Conservation (phyloP, 2,113 vertebrate species). For the Sisor rabdophorus region DNA sequence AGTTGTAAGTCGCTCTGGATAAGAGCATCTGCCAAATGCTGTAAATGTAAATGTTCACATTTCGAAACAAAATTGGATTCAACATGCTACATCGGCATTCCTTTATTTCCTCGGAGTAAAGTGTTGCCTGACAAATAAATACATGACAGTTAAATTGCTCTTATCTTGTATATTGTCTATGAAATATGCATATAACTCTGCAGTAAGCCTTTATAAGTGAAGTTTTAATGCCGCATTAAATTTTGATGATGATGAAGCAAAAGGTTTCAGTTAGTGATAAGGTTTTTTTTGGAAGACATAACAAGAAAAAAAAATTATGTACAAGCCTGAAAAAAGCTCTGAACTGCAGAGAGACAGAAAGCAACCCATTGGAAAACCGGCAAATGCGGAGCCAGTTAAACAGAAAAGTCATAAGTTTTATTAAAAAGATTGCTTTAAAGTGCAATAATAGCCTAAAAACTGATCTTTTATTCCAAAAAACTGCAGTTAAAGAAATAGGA, state of each 20-base stretch:
- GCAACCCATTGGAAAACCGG: not conserved
- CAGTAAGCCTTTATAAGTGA: not conserved
- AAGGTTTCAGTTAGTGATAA: not conserved
- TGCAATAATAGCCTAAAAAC: no score
- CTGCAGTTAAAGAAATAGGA: not conserved
- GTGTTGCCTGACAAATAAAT: not conserved
- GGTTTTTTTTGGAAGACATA: not conserved
- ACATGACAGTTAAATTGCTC: not conserved
- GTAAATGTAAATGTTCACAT: not conserved
- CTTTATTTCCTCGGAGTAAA: not conserved
- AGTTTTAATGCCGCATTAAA: conserved; percentile 11
- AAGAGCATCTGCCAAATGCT: no score
- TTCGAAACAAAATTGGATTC: not conserved
- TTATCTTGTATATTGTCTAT: not conserved
- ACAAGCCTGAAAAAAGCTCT: not conserved
- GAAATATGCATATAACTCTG: conserved; percentile 5
- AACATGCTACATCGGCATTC: not conserved
- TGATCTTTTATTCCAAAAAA: no score
- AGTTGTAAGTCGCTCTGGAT: no score
- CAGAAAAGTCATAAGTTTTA: no score
- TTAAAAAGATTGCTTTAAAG: not conserved
- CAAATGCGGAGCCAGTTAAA: not conserved
- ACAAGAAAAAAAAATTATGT: not conserved
- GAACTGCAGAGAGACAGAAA: not conserved
- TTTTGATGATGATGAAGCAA: not conserved